phyloP scores from a whole-genome alignment of 2,113 vertebrate genomes.

The Sakesphorus luctuosus region DNA sequence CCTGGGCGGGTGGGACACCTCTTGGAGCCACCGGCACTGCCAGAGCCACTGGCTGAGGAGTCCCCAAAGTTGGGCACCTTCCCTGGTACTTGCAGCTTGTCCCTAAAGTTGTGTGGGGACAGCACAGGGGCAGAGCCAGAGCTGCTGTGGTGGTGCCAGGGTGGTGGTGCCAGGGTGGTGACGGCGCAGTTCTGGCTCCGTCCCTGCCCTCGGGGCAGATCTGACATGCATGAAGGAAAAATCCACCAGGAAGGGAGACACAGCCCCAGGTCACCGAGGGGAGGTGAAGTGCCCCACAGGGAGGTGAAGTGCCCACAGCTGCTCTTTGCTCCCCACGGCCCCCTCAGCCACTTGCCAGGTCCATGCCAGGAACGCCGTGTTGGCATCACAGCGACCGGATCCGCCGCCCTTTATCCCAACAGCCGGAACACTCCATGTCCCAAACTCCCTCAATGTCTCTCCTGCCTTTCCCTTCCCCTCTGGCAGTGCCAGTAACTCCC shows the following conservation, averaged over 20 bases:
- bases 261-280: neutral
- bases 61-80: rapidly evolving
- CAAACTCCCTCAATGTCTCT: neutral
- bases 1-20: neutral
- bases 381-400: neutral
- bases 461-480: neutral
- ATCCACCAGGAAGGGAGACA: neutral
- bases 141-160: neutral
- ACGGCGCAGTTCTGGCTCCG: rapidly evolving
- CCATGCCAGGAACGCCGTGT: rapidly evolving
- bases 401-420: rapidly evolving
- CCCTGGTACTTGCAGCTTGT: neutral
- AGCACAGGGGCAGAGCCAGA: rapidly evolving
- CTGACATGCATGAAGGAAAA: neutral
- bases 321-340: neutral
- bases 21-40: rapidly evolving
- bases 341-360: neutral
- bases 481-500: neutral
- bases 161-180: neutral
- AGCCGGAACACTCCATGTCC: neutral
- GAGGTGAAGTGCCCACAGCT: neutral
- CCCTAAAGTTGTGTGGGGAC: neutral
- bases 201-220: neutral
- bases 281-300: neutral
- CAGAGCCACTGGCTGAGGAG: neutral